Evolutionary conservation across 2,888 invertebrate species (phyloP), one percentile per base, ranked within the genome.

Genomic region (Agrochola lychnidis): DNA sequence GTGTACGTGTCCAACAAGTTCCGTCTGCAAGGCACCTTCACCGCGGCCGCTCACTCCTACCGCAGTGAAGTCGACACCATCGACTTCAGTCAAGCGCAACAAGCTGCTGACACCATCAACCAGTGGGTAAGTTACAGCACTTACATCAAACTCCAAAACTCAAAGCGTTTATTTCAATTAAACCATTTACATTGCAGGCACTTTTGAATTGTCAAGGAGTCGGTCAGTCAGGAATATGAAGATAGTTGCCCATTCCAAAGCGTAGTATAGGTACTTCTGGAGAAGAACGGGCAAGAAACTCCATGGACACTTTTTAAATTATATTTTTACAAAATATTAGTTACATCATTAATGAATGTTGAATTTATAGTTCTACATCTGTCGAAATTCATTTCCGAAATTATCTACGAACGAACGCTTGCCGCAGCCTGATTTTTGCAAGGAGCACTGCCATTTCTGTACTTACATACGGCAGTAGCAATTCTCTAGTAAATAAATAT

Each of bases 51-150:
- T 3, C 74, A 74, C 0, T 72, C 82, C 0, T 93, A 91, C 84
- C 82, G 73, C 25, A 90, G 90, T 74, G 90, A 91, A 48, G 86
- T 93, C 10, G 91, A 92, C 45, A 84, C 76, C 12, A 51, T 93
- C 4, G 82, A 93, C 81, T 93, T 93, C 74, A 66, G 40, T 3
- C 48, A 92, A 6, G 56, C 86, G 0, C 68, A 66, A 5, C 73
- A 83, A 30, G 91, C 93, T 6, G 92, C 90, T 7, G 87, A 82
- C 0, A 85, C 77, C 45, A 91, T 91, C 70, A 91, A 91, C 79
- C 61, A 76, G 25, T 87, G 87, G 87, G 87, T 87, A 66, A 10
- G 87, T 59, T 14, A 51, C 14, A 6, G 48, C 9, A 63, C 12
- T n/a, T 40, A 25, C 40, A 40, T 45, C 48, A 48, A 48, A 16